Base-by-base conservation (phyloP, 2,888 invertebrate species). In the Halictus ligatus region DNA sequence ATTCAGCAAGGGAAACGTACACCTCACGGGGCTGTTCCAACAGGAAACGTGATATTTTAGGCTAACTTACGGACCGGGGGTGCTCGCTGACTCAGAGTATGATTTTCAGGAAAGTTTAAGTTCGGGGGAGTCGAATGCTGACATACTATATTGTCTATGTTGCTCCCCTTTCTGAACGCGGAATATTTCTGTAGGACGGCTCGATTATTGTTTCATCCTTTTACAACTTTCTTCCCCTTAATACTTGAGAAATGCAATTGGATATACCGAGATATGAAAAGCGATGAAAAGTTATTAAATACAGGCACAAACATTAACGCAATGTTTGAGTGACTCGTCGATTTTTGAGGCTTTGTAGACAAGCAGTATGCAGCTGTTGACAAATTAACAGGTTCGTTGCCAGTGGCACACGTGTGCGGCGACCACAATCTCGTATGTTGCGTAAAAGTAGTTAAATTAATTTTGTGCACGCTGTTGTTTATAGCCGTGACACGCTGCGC, bases 341-440 rank as follows among this genome's bases (percentile, higher is more conserved):
- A 60, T 25, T 60, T 60, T 25, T 60, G 5, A 25, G 60, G 25
- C 25, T 60, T 25, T 13, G 60, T 25, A 15, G 60, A 60, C 60
- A 25, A 60, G 25, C 25, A 2, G 25, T 64, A 15, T 7, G 29
- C 64, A 29, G 64, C 64, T 29, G 64, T 15, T 29, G 64, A 64
- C 64, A 80, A 80, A 75, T 80, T 75, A 58, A 75, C 54, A 40
- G 58, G 29, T 64, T 64, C 29, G 64, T 64, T 64, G 29, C n/a
- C 21, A 10, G 69, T 40, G 18, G 18, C 67, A 25, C 60, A 25
- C 60, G 60, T 60, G 60, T 13, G 60, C 60, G 13, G 13, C 25
- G 12, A 60, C 60, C 60, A 60, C 60, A 25, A 25, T 25, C 25
- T 25, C 60, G 60, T 60, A 60, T 60, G 25, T 60, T 15, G 13